Evolutionary conservation across 30 jellyfish, hydroid and myxozoan genomes (phyloP), one percentile per base, ranked within the genome.

Genomic region (Aurelia sp.): DNA sequence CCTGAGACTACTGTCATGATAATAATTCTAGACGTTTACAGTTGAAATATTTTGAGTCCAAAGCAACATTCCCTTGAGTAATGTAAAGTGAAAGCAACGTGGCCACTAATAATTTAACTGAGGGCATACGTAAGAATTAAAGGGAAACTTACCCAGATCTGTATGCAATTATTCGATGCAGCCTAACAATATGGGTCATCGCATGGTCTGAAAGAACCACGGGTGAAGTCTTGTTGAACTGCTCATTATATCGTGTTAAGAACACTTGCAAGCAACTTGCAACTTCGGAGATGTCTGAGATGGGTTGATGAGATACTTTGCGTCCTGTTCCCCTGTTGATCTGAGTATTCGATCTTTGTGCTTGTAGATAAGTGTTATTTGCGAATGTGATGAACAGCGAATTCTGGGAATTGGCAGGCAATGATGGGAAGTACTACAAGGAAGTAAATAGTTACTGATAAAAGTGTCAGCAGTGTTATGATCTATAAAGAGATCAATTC

Each of bases 351-450:
- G 95, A 86, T 44, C 97, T 81, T 20, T 89, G 55, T 12, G 85
- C 86, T 37, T 74, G 90, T 58, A 89, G 61, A 57, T 89, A 93
- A 6, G 76, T 44, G 55, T 74, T 85, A 11, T 74, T 47, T 10
- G 90, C 90, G 62, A 89, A 89, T 30, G 97, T 89, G 8, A 88
- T 64, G 88, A 81, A 89, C 21, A 81, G 20, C 1, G 93, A 44
- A 41, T 53, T 63, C 79, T 61, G 85, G n/a, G 95, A 20, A 58
- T 86, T 86, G 27, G 95, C 95, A 18, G 95, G 89, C 62, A 86
- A 31, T 67, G 95, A 86, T 37, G 89, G 81, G 58, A 86, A 86
- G 68, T 50, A 66, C 95, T 86, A 71, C 55, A 44, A 44, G 55
- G 55, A 44, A 44, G 55, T 7, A 9, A 44, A 44, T 44, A 8